Base-by-base conservation (phyloP, 2,797 vertebrate genomes). In the Euthynnus affinis region DNA sequence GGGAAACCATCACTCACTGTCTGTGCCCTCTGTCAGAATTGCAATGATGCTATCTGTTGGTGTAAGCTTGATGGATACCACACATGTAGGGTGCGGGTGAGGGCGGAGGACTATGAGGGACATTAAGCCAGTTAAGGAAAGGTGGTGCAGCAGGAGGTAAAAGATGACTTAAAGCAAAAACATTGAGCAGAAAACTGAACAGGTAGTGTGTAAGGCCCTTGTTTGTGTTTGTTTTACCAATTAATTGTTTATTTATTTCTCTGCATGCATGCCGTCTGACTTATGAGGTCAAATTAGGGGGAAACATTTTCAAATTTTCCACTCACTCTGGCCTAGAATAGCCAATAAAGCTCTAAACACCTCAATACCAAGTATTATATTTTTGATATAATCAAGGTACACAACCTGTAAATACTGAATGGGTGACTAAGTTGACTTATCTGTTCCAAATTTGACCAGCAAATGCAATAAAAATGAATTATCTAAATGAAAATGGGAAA, bases 21-120 rank as follows among this genome's bases (percentile, higher is more conserved):
- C 77, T 79, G 80, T 61, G 52, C 57, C 57, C 62, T 76, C 73
- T 71, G 83, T 91, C 79, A 75, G 83, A 67, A 60, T 48, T 72
- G 82, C 76, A 82, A 72, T 91, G 90, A 93, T 91, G 90, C 76
- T 94, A 87, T 92, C 89, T 91, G 88, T 87, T 90, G 84, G 82
- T 88, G 86, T 85, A 81, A 89, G 87, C 76, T 76, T 89, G 88
- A 91, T 9, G 71, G 84, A 29, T 90, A 88, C 87, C 88, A 91
- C 90, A 91, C 88, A 88, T 86, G 85, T 49, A 84, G 91, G 71
- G 81, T 72, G 67, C 34, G 15, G 71, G 63, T 12, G 27, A 83
- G 87, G 80, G 79, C 17, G 82, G 80, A 81, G 76, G 67, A 51
- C 71, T 74, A 57, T 5, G 22, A 64, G 76, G 46, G 53, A 81